Percentiles rank a stretch among this genome's conserved stretches.
Conservation (phyloP, 1,140 invertebrate species). For the Euwallacea fornicatus region DNA sequence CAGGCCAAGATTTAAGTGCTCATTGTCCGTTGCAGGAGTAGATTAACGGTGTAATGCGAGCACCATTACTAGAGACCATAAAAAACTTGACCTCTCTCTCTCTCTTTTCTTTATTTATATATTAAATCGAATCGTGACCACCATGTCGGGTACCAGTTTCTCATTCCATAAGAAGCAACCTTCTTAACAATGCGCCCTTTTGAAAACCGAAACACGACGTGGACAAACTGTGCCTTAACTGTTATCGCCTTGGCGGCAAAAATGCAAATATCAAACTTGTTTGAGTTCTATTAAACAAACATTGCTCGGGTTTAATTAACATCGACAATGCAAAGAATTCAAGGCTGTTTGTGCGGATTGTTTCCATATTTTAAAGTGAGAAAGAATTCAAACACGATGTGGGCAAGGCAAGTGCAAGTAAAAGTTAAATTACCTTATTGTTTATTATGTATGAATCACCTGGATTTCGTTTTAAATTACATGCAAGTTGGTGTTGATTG, state of each 20-base stretch:
- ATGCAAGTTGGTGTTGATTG: no score
- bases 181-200: no score
- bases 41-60: slow-evolving; percentile 4
- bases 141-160: not conserved
- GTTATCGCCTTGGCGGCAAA: no score
- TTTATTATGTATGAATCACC: no score
- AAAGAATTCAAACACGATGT: not conserved
- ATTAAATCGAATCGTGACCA: slow-evolving; percentile 5
- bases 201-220: no score
- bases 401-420: slow-evolving; percentile 3
- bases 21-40: not conserved
- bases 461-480: no score
- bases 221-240: no score
- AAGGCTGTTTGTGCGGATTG: not conserved
- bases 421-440: not conserved
- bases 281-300: no score
- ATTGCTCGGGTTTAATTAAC: not conserved
- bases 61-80: not conserved
- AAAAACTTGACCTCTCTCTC: not conserved
- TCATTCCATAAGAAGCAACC: no score
- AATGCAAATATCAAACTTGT: no score
- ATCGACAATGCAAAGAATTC: not conserved
- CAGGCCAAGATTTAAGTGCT: not conserved
- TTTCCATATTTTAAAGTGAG: not conserved
- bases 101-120: not conserved